Base-by-base conservation (phyloP, 2,113 vertebrate genomes). In the Microcebus murinus region DNA sequence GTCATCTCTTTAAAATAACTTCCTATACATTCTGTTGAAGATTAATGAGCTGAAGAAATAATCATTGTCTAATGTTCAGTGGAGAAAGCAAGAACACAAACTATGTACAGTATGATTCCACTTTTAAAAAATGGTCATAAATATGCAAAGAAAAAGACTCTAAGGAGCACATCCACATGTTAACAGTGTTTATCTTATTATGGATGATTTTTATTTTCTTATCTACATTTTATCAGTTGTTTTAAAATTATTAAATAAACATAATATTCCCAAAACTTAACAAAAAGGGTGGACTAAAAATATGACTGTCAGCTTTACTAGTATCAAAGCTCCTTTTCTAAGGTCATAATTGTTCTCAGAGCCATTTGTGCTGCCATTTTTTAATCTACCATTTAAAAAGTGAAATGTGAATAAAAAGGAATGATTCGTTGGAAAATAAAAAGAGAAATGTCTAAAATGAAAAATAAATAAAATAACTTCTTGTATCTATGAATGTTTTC, bases 11-110 rank as follows among this genome's bases (percentile, higher is more conserved):
- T 65, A 65, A 65, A 65, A 65, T 65, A 65, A 65, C 61, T 65
- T 65, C 63, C 12, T 31, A 18, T 17, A 63, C 3, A 45, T 36
- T 13, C n/a, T 55, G 8, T 71, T 94, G 39, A 96, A 96, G 63
- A 83, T 89, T 88, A 91, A 87, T 85, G 71, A 70, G 59, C 67
- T 42, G 6, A 8, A 94, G n/a, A 77, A 91, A 85, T 71, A 59
- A 18, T 67, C 34, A 82, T 85, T 93, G 90, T 81, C 45, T 88
- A 89, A 95, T 36, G 59, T 52, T 94, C 88, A 90, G 45, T 88
- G 20, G 74, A 81, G 59, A 90, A 87, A 59, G 36, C 18, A 87
- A 65, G 89, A 76, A 31, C 34, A 84, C 8, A 76, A 90, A 39
- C 45, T 90, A n/a, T 55, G 45, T 76, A 45, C n/a, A 94, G 48